Evolutionary conservation across 2,113 vertebrate genomes (phyloP), one percentile per base, ranked within the genome.

Genomic region (Neopipo cinnamomea): DNA sequence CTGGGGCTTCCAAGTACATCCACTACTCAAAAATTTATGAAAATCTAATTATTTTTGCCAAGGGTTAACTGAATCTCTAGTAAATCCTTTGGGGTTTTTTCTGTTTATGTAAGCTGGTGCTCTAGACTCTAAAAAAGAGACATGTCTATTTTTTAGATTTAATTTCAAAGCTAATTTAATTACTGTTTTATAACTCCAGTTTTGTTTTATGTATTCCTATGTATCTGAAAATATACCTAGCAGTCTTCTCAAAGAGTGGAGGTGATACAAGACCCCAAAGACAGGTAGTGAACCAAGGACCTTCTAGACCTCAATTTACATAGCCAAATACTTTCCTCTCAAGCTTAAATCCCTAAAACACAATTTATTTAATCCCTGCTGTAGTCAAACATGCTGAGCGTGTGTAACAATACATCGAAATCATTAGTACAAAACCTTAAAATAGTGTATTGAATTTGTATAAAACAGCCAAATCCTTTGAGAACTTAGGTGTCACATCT

Each of bases 291-390:
- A 96, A 75, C 84, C 74, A 59, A 84, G 11, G 75, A 89, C 88
- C 72, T 95, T 74, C 66, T 89, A 85, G 96, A 93, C 53, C 78
- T 90, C 78, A 92, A 89, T 86, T 97, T 96, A 85, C 91, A 93
- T 96, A 94, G 25, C 49, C 80, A 95, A 97, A 97, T 97, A 84
- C 86, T 80, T 93, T 94, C 55, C 62, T 87, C 87, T 97, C 91
- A 94, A 52, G 30, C 75, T 96, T 91, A 91, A 95, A 96, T 94
- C 93, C 72, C 92, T 90, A 93, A 88, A 96, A 84, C 73, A 96
- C 88, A 92, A 94, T 97, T 97, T 96, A 91, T 97, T 96, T 97
- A 96, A 97, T 94, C 84, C 85, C 59, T 88, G 72, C 68, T 77
- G 53, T 70, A 87, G 82, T 85, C 90, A 96, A 97, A 95, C 50